Conservation (phyloP, 2,888 invertebrate species). For the Geotrupes spiniger region DNA sequence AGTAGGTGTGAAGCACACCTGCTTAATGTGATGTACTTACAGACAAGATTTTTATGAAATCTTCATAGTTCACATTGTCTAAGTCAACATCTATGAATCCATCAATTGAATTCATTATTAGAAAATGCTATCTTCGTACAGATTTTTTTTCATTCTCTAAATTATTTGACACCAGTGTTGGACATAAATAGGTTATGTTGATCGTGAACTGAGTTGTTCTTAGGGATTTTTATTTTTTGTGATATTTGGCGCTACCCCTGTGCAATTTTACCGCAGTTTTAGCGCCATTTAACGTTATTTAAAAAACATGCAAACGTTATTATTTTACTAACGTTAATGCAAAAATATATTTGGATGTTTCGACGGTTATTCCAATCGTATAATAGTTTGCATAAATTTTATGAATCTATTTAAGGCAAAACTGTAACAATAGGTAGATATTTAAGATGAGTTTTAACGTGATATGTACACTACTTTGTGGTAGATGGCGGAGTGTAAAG, state of each 20-base stretch:
- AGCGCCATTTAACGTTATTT: no score
- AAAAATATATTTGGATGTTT: no score
- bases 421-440: no score
- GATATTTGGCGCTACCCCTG: no score
- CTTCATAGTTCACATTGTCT: slow-evolving; percentile 29
- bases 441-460: no score
- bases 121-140: slow-evolving; percentile 5
- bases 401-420: no score
- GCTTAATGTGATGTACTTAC: slow-evolving; percentile 35
- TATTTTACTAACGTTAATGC: no score
- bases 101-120: slow-evolving; percentile 17
- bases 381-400: no score
- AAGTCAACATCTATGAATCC: slow-evolving; percentile 11
- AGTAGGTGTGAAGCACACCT: slow-evolving; percentile 34
- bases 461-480: no score
- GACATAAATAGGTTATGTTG: slow-evolving; percentile 14
- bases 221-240: background rate
- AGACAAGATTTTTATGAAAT: slow-evolving; percentile 35
- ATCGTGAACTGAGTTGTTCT: background rate
- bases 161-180: slow-evolving; percentile 10
- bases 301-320: no score
- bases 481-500: slow-evolving; percentile 9
- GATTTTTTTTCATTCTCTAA: slow-evolving; percentile 16
- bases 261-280: no score
- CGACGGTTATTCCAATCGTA: no score